Base-by-base conservation (phyloP, 1,140 invertebrate species). In the Sweltsa coloradensis region DNA sequence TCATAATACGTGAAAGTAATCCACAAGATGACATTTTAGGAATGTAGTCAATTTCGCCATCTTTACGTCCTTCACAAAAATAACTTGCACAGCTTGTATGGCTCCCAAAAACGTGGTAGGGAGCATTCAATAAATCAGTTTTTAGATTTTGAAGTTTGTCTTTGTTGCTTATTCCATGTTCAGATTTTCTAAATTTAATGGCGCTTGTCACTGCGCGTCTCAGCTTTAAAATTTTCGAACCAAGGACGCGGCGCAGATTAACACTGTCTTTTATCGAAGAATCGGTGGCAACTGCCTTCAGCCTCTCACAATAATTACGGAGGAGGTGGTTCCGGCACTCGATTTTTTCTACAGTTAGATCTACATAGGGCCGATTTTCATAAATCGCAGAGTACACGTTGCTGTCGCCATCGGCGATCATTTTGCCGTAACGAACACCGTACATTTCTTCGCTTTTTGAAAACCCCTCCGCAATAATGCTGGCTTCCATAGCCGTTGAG, bases 371-470 rank as follows among this genome's bases (percentile, higher is more conserved):
- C 22, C 53, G 52, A 18, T 37, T 41, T 41, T 60, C 48, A 19
- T 47, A 1, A 14, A 69, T 58, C 41, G 49, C 55, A 5, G 53
- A 48, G 45, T 59, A 63, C 1, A 65, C 61, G 31, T 52, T 64
- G 13, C 60, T 62, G 47, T 71, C 69, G 7, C 66, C 64, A 55
- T 71, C 68, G 3, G 52, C 62, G 50, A 71, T 61, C 1, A 70
- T 22, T 13, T 41, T 43, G 27, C 47, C 52, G 47, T 68, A 68
- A 19, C 63, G 60, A 3, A 69, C 3, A 3, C 58, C 54, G 55
- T 70, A 52, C 50, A 56, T 58, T 39, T 57, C 44, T 7, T 64
- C 37, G 41, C 61, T 63, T 7, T 40, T 9, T 29, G 53, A 46
- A 54, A 71, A 71, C n/a, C 61, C 62, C 51, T 68, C 60, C 2